A percentile compares a stretch with the other conserved stretches of the same genome.
phyloP scores from a whole-genome alignment of 2,888 invertebrate genomes.

The Agrotis ipsilon region DNA sequence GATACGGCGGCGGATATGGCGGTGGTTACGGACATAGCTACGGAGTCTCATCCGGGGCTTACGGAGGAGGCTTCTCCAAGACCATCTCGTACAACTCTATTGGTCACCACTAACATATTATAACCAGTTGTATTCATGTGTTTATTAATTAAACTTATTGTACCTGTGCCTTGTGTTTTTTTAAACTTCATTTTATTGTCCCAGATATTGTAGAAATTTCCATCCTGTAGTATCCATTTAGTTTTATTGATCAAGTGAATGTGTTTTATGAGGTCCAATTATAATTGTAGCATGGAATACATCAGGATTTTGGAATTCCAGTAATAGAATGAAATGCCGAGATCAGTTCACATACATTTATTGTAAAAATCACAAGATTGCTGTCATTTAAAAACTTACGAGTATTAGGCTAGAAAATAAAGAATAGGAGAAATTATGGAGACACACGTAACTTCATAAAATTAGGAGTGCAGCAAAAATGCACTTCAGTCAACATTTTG shows the following conservation, averaged over 20 bases:
- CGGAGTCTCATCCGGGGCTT: conserved; percentile 46
- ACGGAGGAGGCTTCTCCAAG: conserved; percentile 53
- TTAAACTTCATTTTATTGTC: not conserved
- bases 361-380: conserved; percentile 39
- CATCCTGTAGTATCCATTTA: too few species aligned
- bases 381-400: not conserved
- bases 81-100: conserved; percentile 62
- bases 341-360: conserved; percentile 34
- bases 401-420: not conserved
- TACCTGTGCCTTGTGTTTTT: conserved; percentile 29
- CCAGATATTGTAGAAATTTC: not conserved
- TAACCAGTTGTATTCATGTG: conserved; percentile 39
- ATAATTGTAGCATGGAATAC: not conserved
- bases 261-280: not conserved
- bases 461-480: conserved; percentile 18
- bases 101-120: conserved; percentile 56
- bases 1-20: conserved; percentile 6
- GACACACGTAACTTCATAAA: conserved; percentile 13
- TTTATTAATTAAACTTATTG: conserved; percentile 61
- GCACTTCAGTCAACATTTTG: conserved; percentile 33
- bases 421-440: not conserved
- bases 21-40: conserved; percentile 30
- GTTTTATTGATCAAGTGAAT: too few species aligned
- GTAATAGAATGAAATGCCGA: not conserved
- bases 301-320: not conserved